Evolutionary conservation across 2,113 vertebrate species (phyloP).

Genomic region (Chamaetylas fuelleborni): DNA sequence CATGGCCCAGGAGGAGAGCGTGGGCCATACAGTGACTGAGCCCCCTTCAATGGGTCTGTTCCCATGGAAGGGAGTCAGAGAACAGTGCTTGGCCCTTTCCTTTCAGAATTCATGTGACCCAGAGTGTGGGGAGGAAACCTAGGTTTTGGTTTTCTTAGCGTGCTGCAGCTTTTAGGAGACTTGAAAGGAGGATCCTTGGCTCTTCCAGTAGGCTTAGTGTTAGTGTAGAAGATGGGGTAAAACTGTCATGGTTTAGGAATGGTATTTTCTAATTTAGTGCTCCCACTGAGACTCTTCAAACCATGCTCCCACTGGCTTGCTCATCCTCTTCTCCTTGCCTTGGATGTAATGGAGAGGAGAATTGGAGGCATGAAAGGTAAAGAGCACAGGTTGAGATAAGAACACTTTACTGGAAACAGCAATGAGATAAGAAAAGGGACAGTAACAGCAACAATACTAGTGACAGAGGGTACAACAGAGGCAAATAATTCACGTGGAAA

Average conservation of each 20-base stretch:
- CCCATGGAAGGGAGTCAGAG: rapidly evolving
- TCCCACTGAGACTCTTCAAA: background rate
- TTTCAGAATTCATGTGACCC: rapidly evolving
- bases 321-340: background rate
- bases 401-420: background rate
- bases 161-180: background rate
- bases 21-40: background rate
- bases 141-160: background rate
- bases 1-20: rapidly evolving
- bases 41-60: rapidly evolving
- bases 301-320: background rate
- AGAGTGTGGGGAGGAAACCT: rapidly evolving
- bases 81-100: background rate
- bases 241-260: background rate
- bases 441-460: background rate
- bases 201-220: background rate
- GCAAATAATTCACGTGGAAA: background rate
- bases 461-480: background rate
- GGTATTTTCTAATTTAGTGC: background rate
- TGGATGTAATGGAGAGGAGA: background rate
- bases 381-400: background rate
- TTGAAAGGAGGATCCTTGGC: background rate
- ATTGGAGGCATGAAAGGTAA: background rate
- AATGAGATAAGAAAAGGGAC: background rate
- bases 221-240: background rate